Evolutionary conservation across 1,140 invertebrate species (phyloP).

Genomic region (Bombus pyrosoma): DNA sequence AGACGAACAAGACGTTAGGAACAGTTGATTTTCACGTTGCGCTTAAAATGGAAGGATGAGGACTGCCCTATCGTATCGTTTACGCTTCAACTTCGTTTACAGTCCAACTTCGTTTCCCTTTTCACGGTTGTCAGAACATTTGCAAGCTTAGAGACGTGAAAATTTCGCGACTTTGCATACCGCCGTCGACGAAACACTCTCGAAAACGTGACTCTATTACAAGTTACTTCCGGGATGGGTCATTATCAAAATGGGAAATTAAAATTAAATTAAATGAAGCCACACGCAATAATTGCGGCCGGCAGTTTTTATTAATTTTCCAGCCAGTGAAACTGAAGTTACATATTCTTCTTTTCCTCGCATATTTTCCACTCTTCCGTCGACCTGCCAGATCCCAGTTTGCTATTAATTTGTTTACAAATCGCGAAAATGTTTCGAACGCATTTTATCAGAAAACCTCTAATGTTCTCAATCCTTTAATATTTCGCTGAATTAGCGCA

Average conservation of each 20-base stretch:
- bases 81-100: not conserved
- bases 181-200: not conserved
- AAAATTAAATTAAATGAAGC: not conserved
- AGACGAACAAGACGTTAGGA: not conserved
- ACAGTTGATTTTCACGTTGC: not conserved
- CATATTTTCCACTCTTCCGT: not conserved
- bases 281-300: not conserved
- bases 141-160: not conserved
- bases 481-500: too few relatives aligned
- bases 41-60: not conserved
- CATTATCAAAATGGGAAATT: not conserved
- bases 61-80: not conserved
- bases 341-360: not conserved
- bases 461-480: too few relatives aligned
- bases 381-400: too few relatives aligned
- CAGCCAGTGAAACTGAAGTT: too few relatives aligned
- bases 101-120: not conserved
- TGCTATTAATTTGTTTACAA: too few relatives aligned
- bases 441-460: too few relatives aligned
- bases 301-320: not conserved
- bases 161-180: not conserved
- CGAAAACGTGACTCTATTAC: not conserved
- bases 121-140: not conserved
- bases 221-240: not conserved
- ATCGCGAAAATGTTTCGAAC: too few relatives aligned